Conservation (phyloP, 37 sponge, comb jelly and placozoan genomes). For the Eunapius fragilis region DNA sequence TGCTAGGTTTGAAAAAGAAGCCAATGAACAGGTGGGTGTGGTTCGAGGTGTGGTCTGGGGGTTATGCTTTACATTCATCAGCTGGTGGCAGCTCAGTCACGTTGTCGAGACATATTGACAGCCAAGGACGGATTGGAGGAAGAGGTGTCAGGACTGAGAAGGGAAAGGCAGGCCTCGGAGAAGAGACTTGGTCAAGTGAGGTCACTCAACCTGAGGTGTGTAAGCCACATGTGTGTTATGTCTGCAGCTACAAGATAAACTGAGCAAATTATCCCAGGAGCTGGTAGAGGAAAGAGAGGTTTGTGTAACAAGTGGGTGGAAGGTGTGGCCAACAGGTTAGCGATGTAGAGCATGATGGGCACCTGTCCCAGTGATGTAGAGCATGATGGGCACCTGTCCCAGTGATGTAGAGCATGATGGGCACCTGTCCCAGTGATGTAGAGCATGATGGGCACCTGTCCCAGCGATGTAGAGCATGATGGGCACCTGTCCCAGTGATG, state of each 20-base stretch:
- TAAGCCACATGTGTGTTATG: too few relatives aligned
- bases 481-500: too few relatives aligned
- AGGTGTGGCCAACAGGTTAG: not conserved
- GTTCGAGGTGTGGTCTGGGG: not conserved
- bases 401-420: too few relatives aligned
- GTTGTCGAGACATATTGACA: constrained; percentile 44
- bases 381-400: too few relatives aligned
- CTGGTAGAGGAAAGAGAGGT: constrained; percentile 87
- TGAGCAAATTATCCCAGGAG: constrained; percentile 53
- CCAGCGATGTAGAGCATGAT: too few relatives aligned
- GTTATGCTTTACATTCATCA: constrained; percentile 15
- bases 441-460: too few relatives aligned
- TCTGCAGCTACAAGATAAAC: constrained; percentile 40
- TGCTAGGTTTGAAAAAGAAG: constrained; percentile 68
- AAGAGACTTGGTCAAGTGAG: constrained; percentile 59
- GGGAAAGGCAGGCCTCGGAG: constrained; percentile 66
- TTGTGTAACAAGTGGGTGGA: not conserved
- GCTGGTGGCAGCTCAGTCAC: constrained; percentile 42
- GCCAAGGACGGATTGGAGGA: constrained; percentile 55
- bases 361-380: too few relatives aligned
- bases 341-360: too few relatives aligned
- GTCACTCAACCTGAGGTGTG: not conserved
- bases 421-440: too few relatives aligned
- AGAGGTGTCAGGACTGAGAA: constrained; percentile 40
- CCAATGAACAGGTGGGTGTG: constrained; percentile 68